Percentiles rank a stretch among this genome's conserved stretches.
Evolutionary conservation across 2,888 invertebrate species (phyloP).

Genomic region (Cerastis rubricosa): DNA sequence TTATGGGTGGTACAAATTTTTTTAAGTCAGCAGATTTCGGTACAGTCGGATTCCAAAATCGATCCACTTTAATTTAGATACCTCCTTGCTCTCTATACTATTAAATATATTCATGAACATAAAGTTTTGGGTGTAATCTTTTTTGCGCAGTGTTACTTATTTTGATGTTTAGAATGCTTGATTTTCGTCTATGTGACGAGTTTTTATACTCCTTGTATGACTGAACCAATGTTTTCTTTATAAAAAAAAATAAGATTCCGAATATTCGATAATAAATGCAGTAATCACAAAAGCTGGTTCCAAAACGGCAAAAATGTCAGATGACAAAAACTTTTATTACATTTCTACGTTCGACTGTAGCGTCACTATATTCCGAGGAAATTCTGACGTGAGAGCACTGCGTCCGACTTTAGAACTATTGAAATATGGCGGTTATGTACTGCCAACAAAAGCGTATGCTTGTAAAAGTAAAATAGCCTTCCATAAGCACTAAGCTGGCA

Average conservation of each 20-base stretch:
- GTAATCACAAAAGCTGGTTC: conserved; percentile 12
- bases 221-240: neutral
- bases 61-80: no score
- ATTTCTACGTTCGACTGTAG: conserved; percentile 13
- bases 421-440: conserved; percentile 28
- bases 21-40: no score
- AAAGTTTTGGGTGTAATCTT: neutral
- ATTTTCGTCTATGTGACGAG: neutral
- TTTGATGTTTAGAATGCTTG: no score
- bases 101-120: neutral
- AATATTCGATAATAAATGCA: neutral
- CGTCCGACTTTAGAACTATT: conserved; percentile 24
- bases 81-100: neutral
- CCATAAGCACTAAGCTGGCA: neutral
- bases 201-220: neutral
- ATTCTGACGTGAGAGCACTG: conserved; percentile 16
- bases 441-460: neutral
- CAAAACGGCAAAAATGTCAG: conserved; percentile 11
- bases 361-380: conserved; percentile 17
- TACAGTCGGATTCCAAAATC: no score
- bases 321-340: conserved; percentile 30
- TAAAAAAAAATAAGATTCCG: neutral
- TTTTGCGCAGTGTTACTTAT: no score
- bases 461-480: neutral
- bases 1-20: neutral